Percentiles rank a stretch among this genome's conserved stretches.
Conservation (phyloP, 1,140 invertebrate genomes). For the Bathynomus jamesi region DNA sequence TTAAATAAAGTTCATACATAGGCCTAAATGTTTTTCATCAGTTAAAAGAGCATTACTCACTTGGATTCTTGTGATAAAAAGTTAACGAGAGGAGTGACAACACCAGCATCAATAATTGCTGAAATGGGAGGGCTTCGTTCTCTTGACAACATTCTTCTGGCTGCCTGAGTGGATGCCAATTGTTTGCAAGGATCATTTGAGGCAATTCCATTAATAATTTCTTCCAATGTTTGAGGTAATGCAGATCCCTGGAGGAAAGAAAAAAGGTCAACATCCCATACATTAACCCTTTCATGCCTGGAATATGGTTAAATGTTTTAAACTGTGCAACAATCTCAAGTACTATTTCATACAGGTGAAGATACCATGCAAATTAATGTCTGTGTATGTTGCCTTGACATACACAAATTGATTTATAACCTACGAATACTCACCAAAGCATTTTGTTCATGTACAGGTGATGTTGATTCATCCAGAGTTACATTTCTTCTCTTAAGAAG, state of each 20-base stretch:
- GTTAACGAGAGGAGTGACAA: conserved; percentile 57
- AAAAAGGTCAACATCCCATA: neutral
- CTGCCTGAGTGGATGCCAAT: conserved; percentile 61
- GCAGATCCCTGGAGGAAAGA: conserved; percentile 7
- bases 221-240: conserved; percentile 33
- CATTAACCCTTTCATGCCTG: no score
- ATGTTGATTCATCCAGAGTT: conserved; percentile 48
- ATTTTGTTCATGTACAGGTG: conserved; percentile 46
- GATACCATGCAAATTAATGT: neutral
- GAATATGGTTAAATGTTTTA: no score
- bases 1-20: no score
- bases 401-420: neutral
- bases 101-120: conserved; percentile 72
- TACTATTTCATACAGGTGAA: no score
- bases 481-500: conserved; percentile 90
- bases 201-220: conserved; percentile 49
- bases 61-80: conserved; percentile 31
- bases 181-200: conserved; percentile 54
- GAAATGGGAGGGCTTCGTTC: conserved; percentile 93
- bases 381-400: neutral
- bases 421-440: conserved; percentile 15
- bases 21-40: no score
- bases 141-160: conserved; percentile 80
- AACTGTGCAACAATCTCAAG: no score
- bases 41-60: conserved; percentile 11